Base-by-base conservation (phyloP, 2,888 invertebrate genomes). In the Apotomis capreana region DNA sequence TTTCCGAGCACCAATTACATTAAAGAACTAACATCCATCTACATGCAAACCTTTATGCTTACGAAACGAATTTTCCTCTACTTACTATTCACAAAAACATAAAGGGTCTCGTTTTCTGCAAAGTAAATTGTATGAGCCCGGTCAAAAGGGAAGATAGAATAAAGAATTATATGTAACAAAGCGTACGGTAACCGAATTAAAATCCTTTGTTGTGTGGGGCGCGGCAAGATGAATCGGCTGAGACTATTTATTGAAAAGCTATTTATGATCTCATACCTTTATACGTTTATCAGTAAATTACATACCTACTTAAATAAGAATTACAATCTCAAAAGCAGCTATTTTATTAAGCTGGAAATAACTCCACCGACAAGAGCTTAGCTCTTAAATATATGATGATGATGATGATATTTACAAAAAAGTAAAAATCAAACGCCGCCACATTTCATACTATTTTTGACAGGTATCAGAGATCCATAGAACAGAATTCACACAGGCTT, bases 151-250 rank as follows among this genome's bases (percentile, higher is more conserved):
- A 83, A 82, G 78, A 83, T 79, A 80, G 85, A 84, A 86, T 88
- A 87, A 89, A 87, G 87, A 87, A 85, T 86, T 82, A 83, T 76
- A 78, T 76, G 81, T 85, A 87, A 89, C 91, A 90, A 90, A 90
- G 87, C 82, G 76, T 78, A 78, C 83, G 87, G 87, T 89, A 89
- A 88, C 84, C 85, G 87, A 88, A 89, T 91, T 89, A 89, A 89
- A 89, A 85, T 85, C 87, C 86, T 89, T 92, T 91, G 89, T 91
- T 81, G 77, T 76, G 79, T 76, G 81, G 79, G 80, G 77, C 81
- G 37, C 49, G 46, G 78, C 78, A 79, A 79, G 90, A 91, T 87
- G 90, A 89, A 91, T 89, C 85, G 88, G 76, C 80, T 72, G 73
- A 80, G 87, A 88, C 88, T 86, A 82, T 78, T 73, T 68, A 68